A percentile compares a stretch with the other conserved stretches of the same genome.
These are phyloP conservation scores for Vidua macroura DNA, from an alignment of 2,113 vertebrate species.

Conservation along the genomic window DNA sequence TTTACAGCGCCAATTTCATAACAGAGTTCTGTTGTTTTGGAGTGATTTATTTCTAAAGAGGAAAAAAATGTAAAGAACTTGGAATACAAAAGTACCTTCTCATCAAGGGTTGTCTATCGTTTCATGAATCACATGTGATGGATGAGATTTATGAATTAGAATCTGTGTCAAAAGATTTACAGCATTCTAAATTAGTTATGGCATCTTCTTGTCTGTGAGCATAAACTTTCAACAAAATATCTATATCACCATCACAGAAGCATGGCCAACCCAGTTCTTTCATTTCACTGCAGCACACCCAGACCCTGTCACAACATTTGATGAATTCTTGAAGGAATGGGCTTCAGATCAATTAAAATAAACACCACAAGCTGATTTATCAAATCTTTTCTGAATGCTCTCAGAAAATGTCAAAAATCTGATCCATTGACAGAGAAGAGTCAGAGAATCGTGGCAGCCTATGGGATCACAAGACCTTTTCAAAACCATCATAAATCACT, in stretches of 20 bases:
- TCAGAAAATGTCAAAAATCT: constrained; percentile 85
- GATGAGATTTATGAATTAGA: constrained; percentile 82
- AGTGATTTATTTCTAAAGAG: constrained; percentile 77
- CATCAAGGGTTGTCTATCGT: constrained; percentile 79
- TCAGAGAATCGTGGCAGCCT: constrained; percentile 85
- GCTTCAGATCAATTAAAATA: constrained; percentile 88
- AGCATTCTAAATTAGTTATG: constrained; percentile 79
- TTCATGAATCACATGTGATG: constrained; percentile 82
- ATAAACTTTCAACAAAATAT: constrained; percentile 81
- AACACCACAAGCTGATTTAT: constrained; percentile 86
- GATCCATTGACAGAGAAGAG: constrained; percentile 85
- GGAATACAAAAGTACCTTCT: constrained; percentile 78
- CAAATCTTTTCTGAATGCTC: constrained; percentile 84
- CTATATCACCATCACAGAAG: constrained; percentile 76
- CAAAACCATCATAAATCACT: constrained; percentile 91
- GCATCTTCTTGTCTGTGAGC: constrained; percentile 72
- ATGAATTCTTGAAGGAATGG: constrained; percentile 83
- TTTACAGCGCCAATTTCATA: constrained; percentile 61
- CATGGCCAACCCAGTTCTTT: constrained; percentile 68
- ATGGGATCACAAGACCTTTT: constrained; percentile 91
- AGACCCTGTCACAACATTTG: constrained; percentile 76
- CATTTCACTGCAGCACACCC: constrained; percentile 66
- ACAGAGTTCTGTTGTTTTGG: constrained; percentile 71
- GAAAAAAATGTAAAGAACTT: constrained; percentile 73
- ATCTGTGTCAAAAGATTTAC: constrained; percentile 78